Evolutionary conservation across 2,113 vertebrate genomes (phyloP).

Genomic region (Elgaria multicarinata): DNA sequence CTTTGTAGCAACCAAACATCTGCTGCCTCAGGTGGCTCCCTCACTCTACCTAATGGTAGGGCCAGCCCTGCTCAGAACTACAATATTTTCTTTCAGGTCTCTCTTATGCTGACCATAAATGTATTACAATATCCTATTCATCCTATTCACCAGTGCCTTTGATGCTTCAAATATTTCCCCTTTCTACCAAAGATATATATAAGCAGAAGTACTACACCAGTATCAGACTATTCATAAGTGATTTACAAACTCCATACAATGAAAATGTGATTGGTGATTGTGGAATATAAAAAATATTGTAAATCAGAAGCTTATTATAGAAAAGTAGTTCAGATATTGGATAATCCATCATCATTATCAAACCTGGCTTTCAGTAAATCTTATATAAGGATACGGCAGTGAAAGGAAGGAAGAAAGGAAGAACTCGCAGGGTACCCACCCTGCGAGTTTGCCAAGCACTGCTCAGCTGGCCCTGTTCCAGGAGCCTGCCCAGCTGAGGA

Average conservation of each 20-base stretch:
- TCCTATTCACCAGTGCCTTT: slow-evolving; percentile 75
- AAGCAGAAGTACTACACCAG: slow-evolving; percentile 55
- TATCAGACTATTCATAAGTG: slow-evolving; percentile 55
- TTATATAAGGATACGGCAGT: too few relatives aligned
- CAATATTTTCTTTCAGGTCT: background rate
- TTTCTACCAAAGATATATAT: slow-evolving; percentile 75
- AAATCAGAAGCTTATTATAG: background rate
- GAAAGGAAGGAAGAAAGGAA: too few relatives aligned
- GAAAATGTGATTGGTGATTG: background rate
- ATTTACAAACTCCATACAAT: background rate
- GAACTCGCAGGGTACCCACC: too few relatives aligned
- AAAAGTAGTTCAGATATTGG: background rate
- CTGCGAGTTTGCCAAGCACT: too few relatives aligned
- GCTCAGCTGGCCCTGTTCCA: too few relatives aligned
- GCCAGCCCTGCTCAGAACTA: background rate
- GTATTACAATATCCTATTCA: slow-evolving; percentile 76
- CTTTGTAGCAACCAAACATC: too few relatives aligned
- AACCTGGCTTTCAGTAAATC: background rate
- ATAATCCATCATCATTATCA: background rate
- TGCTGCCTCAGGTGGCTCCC: too few relatives aligned
- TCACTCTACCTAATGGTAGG: too few relatives aligned
- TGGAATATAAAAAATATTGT: background rate
- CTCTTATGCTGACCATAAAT: slow-evolving; percentile 66
- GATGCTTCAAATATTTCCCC: slow-evolving; percentile 78
- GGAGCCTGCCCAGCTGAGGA: too few relatives aligned